Conservation (phyloP, 2,888 invertebrate genomes). For the Blastobasis lacticolella region DNA sequence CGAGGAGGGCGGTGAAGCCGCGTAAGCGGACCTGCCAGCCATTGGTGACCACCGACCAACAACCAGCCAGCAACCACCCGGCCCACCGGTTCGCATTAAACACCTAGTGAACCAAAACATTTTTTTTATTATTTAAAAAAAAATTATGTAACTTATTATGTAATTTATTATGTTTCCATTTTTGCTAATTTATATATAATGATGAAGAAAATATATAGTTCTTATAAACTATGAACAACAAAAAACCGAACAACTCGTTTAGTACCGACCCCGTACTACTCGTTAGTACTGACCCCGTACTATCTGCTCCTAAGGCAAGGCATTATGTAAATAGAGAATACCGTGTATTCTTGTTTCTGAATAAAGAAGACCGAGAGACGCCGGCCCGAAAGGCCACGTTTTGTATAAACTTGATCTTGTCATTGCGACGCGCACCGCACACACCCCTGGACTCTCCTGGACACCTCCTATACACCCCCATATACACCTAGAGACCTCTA, state of each 20-base stretch:
- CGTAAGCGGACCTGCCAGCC: constrained; percentile 36
- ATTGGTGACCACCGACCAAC: constrained; percentile 10
- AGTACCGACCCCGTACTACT: no score
- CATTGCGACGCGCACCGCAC: constrained; percentile 35
- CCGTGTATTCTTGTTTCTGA: constrained; percentile 58
- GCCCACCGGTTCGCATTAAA: constrained; percentile 42
- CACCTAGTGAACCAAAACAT: constrained; percentile 49
- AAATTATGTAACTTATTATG: constrained; percentile 63
- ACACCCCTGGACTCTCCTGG: constrained; percentile 7
- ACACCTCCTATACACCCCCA: no score
- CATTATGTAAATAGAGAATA: constrained; percentile 37
- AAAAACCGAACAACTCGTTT: no score
- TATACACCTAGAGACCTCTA: no score
- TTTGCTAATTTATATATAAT: constrained; percentile 67
- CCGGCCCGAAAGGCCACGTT: constrained; percentile 37
- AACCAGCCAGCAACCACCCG: constrained; percentile 27
- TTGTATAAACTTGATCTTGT: constrained; percentile 44
- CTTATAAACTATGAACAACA: constrained; percentile 50
- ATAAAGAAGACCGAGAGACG: constrained; percentile 60
- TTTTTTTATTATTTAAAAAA: constrained; percentile 60
- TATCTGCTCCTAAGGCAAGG: constrained; percentile 8
- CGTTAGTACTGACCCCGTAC: constrained; percentile 51
- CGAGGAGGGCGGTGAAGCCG: constrained; percentile 78
- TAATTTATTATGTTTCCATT: constrained; percentile 48
- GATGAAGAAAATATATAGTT: constrained; percentile 62